Evolutionary conservation across 2,888 invertebrate species (phyloP), one percentile per base, ranked within the genome.

Genomic region (Netelia fuscicornis): DNA sequence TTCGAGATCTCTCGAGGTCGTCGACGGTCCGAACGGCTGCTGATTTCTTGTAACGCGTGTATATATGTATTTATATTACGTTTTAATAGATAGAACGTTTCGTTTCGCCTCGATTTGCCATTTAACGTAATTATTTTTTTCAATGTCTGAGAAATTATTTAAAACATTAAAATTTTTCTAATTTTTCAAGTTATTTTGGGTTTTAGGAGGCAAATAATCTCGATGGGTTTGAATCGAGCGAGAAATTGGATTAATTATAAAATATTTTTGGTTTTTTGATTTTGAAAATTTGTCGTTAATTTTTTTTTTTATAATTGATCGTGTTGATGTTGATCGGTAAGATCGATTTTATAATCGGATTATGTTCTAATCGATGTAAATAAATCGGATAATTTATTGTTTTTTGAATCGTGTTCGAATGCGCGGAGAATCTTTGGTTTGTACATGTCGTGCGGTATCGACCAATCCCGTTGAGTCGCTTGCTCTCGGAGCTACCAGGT

Each of bases 1-100:
- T 85, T 83, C 79, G 65, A 60, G 85, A 54, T 75, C 72, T 75
- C 72, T 80, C 85, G 82, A 83, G 85, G 83, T 80, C 76, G 76
- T 76, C 58, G 54, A 79, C 70, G 78, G n/a, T 23, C 30, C 30
- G 30, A 71, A 76, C 77, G 80, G 87, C 88, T 82, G 77, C 78
- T 68, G 78, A 74, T 84, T 62, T 67, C 74, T 17, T 56, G 11
- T 30, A 48, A 9, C 30, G 3, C 5, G 23, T 54, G 30, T 65
- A 60, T 44, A 42, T 56, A 37, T 23, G 54, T 20, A 25, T 56
- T 17, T 17, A 17, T 56, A 23, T 23, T 25, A 8, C n/a, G 37
- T 10, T 13, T 54, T 48, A 81, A 74, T 56, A 67, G 44, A 44
- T 23, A 72, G 58, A n/a, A 17, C 56, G 11, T 37, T 62, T 30